Conservation (phyloP, 92 coral and sea anemone species). For the Siderastrea siderea region DNA sequence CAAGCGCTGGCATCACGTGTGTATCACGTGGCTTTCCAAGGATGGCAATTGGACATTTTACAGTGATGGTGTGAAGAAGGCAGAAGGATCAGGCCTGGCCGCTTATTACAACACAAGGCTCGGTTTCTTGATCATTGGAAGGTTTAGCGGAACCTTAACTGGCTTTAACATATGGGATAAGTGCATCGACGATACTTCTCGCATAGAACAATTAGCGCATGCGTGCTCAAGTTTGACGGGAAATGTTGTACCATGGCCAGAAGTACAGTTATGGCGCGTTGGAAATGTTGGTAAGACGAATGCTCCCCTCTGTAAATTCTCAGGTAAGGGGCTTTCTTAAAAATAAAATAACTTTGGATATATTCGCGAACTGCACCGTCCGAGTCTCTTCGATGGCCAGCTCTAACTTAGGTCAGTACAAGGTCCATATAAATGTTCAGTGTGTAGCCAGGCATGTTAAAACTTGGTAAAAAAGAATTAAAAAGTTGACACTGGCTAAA, state of each 20-base stretch:
- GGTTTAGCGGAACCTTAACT: constrained; percentile 20
- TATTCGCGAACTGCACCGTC: too few relatives aligned
- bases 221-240: constrained; percentile 37
- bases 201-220: constrained; percentile 13
- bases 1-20: constrained; percentile 31
- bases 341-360: background rate
- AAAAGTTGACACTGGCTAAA: too few relatives aligned
- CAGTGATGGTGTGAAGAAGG: constrained; percentile 18
- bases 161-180: constrained; percentile 49
- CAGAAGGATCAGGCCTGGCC: background rate
- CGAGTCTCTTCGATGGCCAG: too few relatives aligned
- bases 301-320: constrained; percentile 4
- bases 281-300: constrained; percentile 16
- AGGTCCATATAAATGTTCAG: too few relatives aligned
- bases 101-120: background rate
- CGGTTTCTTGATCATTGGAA: constrained; percentile 3
- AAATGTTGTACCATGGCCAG: constrained; percentile 52
- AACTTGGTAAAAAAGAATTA: too few relatives aligned
- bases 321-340: constrained; percentile 15
- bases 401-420: too few relatives aligned
- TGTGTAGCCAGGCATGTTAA: too few relatives aligned
- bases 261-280: constrained; percentile 25
- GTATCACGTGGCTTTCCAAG: constrained; percentile 19
- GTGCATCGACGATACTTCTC: constrained; percentile 1
- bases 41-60: constrained; percentile 31